Base-by-base conservation (phyloP, 2,113 vertebrate species). In the Nematolebias whitei region DNA sequence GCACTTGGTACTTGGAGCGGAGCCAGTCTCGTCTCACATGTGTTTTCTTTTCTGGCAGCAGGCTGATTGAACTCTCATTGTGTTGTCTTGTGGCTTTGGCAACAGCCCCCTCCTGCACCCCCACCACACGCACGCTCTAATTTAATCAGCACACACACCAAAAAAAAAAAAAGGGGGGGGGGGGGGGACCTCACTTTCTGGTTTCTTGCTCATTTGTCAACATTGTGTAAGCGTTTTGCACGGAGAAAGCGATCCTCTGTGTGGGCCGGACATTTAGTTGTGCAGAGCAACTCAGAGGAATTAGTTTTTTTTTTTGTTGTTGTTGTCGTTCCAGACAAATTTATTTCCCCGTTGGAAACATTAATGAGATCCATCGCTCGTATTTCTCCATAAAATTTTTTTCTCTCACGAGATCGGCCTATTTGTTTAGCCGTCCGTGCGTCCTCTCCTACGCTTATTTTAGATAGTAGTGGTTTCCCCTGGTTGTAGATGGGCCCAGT, bases 11-110 rank as follows among this genome's bases (percentile, higher is more conserved):
- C 63, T 87, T 90, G 90, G 89, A 86, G 29, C 48, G 0, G 57
- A 70, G 87, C 88, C 91, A 89, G 78, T 38, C 58, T 50, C 66
- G 59, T 80, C 86, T 85, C 84, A 82, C 81, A 83, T 86, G 89
- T 81, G 83, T 86, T 90, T 86, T 79, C 85, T 53, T 79, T 71
- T 80, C 77, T 83, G 80, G 79, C 80, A 70, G 60, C 54, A 16
- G 66, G 29, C 88, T 91, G 79, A 82, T 85, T 88, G 74, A 85
- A 85, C 71, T 76, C 84, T 90, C 82, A 82, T 83, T 84, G 78
- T 82, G 82, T 79, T 82, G 83, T 90, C 79, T 47, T 85, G 85
- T 84, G 78, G 82, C 85, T 89, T 89, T 80, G 79, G 81, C 76
- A 82, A 76, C 79, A 59, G 71, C 57, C 44, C 60, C 55, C 38